These are phyloP conservation scores for Galerucella calmariensis DNA, from an alignment of 2,888 invertebrate species.

Conservation along the genomic window DNA sequence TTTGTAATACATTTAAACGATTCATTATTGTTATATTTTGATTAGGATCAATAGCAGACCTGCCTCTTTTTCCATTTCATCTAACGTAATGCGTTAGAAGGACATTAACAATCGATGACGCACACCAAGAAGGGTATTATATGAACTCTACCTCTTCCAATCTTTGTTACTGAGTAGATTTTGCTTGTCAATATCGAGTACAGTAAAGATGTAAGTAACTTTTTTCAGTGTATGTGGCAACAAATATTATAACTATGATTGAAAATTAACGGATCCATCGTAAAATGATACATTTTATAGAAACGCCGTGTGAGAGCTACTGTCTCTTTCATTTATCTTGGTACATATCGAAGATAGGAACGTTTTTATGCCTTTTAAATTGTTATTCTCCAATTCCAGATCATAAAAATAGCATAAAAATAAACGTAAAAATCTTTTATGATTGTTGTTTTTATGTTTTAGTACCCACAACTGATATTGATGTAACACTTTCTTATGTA, in stretches of 20 bases:
- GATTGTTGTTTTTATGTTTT: constrained; percentile 51
- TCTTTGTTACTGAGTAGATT: too few species aligned
- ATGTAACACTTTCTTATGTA: constrained; percentile 48
- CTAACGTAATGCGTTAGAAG: too few species aligned
- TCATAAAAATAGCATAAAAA: constrained; percentile 55
- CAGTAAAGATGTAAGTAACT: neutral
- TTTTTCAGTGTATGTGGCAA: neutral
- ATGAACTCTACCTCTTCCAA: too few species aligned
- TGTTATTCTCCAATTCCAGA: constrained; percentile 54
- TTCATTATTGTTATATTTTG: too few species aligned
- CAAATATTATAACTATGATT: neutral
- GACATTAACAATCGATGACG: too few species aligned
- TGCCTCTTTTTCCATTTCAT: too few species aligned
- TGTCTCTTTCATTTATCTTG: constrained; percentile 47
- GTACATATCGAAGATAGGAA: constrained; percentile 52
- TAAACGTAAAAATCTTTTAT: constrained; percentile 54
- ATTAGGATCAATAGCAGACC: too few species aligned
- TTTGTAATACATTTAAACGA: too few species aligned
- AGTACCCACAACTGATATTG: constrained; percentile 48
- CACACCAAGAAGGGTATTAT: too few species aligned
- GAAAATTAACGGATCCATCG: constrained; percentile 16
- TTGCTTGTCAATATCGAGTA: neutral
- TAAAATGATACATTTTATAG: constrained; percentile 45
- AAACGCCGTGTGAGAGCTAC: constrained; percentile 37
- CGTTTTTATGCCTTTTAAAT: constrained; percentile 53